Conservation (phyloP, 1,140 invertebrate species). For the Drosophila teissieri region DNA sequence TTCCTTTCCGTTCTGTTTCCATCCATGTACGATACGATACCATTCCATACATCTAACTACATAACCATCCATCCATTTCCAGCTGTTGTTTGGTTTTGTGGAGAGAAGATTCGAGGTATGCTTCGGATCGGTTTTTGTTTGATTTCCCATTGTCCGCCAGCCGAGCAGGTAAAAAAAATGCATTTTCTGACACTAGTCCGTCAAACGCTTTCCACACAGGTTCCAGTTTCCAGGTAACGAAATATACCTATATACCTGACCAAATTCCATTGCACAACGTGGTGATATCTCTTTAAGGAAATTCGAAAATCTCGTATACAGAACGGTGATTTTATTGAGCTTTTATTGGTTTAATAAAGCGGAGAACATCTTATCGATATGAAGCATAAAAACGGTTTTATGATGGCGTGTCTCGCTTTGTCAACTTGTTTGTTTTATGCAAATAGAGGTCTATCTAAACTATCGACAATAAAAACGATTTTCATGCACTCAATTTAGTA, state of each 20-base stretch:
- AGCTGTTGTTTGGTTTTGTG: slow-evolving; percentile 29
- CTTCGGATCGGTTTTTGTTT: slow-evolving; percentile 44
- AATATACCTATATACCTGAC: neutral
- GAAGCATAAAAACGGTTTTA: slow-evolving; percentile 22
- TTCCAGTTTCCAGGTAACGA: slow-evolving; percentile 26
- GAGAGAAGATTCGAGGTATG: slow-evolving; percentile 33
- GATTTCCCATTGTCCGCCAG: slow-evolving; percentile 41
- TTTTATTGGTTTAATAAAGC: slow-evolving; percentile 32
- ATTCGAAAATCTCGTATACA: neutral
- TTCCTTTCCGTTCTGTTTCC: slow-evolving; percentile 61
- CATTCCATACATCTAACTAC: no score
- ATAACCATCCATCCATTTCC: slow-evolving; percentile 36
- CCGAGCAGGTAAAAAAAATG: slow-evolving; percentile 28
- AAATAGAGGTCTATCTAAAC: slow-evolving; percentile 15
- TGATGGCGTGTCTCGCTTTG: neutral
- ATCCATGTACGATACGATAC: slow-evolving; percentile 11
- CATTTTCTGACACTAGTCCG: slow-evolving; percentile 42
- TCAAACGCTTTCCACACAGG: slow-evolving; percentile 38
- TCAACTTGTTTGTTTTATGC: slow-evolving; percentile 24
- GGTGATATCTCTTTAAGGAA: neutral
- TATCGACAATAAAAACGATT: slow-evolving; percentile 16
- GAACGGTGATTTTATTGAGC: slow-evolving; percentile 12
- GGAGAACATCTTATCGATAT: slow-evolving; percentile 10
- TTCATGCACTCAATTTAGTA: slow-evolving; percentile 5
- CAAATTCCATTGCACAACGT: slow-evolving; percentile 31